Evolutionary conservation across 2,797 vertebrate species (phyloP).

Genomic region (Masticophis lateralis): DNA sequence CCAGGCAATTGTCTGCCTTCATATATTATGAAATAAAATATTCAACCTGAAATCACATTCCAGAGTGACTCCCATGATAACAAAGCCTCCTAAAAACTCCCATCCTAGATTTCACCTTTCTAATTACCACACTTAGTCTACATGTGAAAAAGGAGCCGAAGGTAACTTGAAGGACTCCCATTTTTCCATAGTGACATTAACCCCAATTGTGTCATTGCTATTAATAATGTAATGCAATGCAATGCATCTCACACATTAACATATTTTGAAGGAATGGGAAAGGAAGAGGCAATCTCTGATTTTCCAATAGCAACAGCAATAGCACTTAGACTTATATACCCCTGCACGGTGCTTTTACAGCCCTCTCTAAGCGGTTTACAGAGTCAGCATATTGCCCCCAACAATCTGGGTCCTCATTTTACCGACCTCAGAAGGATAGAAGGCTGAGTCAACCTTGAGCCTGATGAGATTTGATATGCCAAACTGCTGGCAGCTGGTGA

Average conservation of each 20-base stretch:
- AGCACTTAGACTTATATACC: too few relatives aligned
- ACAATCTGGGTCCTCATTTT: too few relatives aligned
- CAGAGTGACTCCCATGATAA: not conserved
- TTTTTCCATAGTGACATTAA: not conserved
- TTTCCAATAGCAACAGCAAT: not conserved
- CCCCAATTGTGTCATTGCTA: not conserved
- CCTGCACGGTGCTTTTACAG: too few relatives aligned
- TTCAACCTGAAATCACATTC: not conserved
- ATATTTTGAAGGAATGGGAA: not conserved
- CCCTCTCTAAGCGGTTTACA: too few relatives aligned
- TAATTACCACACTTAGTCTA: not conserved
- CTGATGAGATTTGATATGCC: too few relatives aligned
- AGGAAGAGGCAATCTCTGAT: not conserved
- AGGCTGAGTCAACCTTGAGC: too few relatives aligned
- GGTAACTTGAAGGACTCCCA: not conserved
- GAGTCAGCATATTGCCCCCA: too few relatives aligned
- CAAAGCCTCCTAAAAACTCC: not conserved
- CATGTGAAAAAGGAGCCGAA: not conserved
- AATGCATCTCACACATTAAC: not conserved
- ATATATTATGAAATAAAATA: not conserved
- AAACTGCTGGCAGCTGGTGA: too few relatives aligned
- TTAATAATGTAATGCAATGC: not conserved
- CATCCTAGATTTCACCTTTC: not conserved
- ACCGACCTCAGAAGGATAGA: too few relatives aligned
- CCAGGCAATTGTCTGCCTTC: not conserved